Evolutionary conservation across 2,113 vertebrate species (phyloP), one percentile per base, ranked within the genome.

Genomic region (Rhipidura dahli): DNA sequence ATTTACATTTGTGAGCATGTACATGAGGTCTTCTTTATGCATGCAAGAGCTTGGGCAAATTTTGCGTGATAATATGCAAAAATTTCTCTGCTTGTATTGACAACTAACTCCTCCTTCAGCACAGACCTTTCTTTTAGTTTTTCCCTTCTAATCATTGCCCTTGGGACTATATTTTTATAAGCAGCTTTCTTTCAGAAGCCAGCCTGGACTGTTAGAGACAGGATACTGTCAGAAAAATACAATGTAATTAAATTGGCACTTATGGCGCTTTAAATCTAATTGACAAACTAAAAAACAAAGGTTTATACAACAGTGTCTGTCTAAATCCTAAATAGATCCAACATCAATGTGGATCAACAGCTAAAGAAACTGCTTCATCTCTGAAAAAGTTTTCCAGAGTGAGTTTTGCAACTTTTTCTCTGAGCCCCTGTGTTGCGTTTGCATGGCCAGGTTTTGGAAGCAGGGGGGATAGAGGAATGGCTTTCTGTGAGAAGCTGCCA

Each of bases 301-400:
- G 7, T 79, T 44, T n/a, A n/a, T n/a, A n/a, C n/a, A n/a, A 53
- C 10, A 50, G 15, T 4, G 4, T 26, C 53, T 1, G 1, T 23
- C 24, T 59, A 50, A 76, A 85, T n/a, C 31, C 70, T 33, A 73
- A 73, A 70, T 7, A 61, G 39, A 57, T 45, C 44, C n/a, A 64
- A 42, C 15, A 50, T 45, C 42, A 44, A 1, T 12, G 17, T 69
- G 65, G n/a, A n/a, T n/a, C n/a, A n/a, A n/a, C 15, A 53, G 24
- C 20, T 45, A 78, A 90, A 88, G 47, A 49, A 70, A 21, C 31
- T 71, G 15, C 15, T 69, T 78, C 17, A 2, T 31, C 33, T 81
- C 15, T 68, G 59, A 18, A 59, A 56, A 63, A 50, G 37, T 35
- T 78, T 77, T 45, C 35, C 60, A 42, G 42, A 23, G 1, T 50